Conservation (phyloP, 1,140 invertebrate species). For the Drosophila nebulosa region DNA sequence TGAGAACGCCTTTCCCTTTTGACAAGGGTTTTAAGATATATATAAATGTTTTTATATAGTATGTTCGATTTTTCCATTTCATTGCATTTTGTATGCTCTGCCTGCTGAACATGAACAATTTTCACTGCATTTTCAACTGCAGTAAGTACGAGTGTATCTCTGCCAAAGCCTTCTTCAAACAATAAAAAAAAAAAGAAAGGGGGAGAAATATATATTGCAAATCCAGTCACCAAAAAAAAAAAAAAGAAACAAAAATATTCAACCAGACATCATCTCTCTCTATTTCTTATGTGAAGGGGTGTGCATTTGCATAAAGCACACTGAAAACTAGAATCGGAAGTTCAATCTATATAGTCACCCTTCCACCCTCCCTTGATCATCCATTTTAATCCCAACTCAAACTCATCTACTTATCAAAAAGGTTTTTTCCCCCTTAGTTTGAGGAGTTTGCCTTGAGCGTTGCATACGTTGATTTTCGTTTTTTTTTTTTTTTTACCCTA, state of each 20-base stretch:
- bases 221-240: slow-evolving; percentile 36
- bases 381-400: slow-evolving; percentile 1
- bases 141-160: neutral
- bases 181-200: neutral
- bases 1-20: too few species aligned
- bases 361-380: neutral
- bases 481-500: neutral
- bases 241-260: neutral
- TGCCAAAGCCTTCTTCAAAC: neutral
- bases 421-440: slow-evolving; percentile 27
- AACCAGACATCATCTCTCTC: slow-evolving; percentile 3
- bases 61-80: neutral
- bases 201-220: slow-evolving; percentile 7
- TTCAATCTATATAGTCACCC: slow-evolving; percentile 21
- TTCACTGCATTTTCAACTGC: slow-evolving; percentile 4
- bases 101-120: neutral
- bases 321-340: slow-evolving; percentile 45
- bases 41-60: neutral
- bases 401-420: slow-evolving; percentile 29
- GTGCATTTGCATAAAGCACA: slow-evolving; percentile 71
- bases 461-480: slow-evolving; percentile 46
- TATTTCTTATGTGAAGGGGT: slow-evolving; percentile 19
- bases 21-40: neutral
- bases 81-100: neutral
- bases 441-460: slow-evolving; percentile 16